Conservation (phyloP, 2,888 invertebrate species). For the Microplitis manilae region DNA sequence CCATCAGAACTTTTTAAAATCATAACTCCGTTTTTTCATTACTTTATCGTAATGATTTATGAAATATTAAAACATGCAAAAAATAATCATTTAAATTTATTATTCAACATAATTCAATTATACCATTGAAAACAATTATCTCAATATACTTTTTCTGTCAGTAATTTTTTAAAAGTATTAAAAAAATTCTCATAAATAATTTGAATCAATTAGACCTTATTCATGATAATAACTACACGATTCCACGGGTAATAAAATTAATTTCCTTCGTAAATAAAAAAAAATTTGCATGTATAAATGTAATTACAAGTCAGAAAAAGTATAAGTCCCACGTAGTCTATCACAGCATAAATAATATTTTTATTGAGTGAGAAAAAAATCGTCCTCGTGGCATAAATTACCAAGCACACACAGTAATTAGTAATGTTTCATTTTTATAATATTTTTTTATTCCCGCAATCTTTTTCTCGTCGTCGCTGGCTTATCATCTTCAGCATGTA, state of each 20-base stretch:
- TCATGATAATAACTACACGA: neutral
- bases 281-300: neutral
- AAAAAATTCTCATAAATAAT: neutral
- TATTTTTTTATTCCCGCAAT: slow-evolving; percentile 26
- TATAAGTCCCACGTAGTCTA: neutral
- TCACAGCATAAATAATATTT: slow-evolving; percentile 13
- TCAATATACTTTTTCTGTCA: neutral
- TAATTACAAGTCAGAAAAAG: neutral
- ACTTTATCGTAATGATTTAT: neutral
- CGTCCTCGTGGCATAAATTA: neutral
- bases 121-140: neutral
- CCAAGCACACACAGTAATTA: neutral
- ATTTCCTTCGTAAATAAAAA: neutral
- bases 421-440: neutral
- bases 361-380: slow-evolving; percentile 29
- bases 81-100: neutral
- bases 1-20: neutral
- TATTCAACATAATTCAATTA: neutral
- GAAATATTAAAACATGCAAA: neutral
- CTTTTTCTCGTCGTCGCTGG: slow-evolving; percentile 20
- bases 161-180: neutral
- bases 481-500: slow-evolving; percentile 32
- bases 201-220: neutral
- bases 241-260: neutral
- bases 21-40: neutral